phyloP scores from a whole-genome alignment of 2,797 vertebrate species.

The Merluccius polli region DNA sequence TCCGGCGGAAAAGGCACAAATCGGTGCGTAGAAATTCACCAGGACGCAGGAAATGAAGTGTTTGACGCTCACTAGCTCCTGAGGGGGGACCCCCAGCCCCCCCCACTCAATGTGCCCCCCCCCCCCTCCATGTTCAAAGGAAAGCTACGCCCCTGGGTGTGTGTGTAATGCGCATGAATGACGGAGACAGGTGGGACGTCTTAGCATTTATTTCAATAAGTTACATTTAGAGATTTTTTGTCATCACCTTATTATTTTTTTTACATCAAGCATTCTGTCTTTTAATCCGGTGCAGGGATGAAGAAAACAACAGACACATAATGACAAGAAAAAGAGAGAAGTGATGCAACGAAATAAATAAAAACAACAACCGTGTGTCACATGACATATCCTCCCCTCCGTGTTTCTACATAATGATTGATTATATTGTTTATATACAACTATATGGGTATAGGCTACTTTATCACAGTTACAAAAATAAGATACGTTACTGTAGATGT shows the following conservation, averaged over 20 bases:
- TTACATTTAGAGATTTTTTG: constrained; percentile 64
- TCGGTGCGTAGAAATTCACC: no score
- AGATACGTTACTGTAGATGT: constrained; percentile 79
- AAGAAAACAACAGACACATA: constrained; percentile 39
- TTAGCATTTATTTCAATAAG: constrained; percentile 77
- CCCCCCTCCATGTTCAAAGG: no score
- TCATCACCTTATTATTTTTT: constrained; percentile 54
- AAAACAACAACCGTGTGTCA: constrained; percentile 70
- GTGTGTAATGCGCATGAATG: background rate
- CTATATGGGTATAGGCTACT: constrained; percentile 69
- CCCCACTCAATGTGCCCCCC: no score
- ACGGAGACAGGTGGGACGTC: constrained; percentile 20
- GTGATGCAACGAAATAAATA: constrained; percentile 49
- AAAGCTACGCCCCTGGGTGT: no score
- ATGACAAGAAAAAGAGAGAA: constrained; percentile 54
- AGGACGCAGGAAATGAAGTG: no score
- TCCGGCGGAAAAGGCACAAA: no score
- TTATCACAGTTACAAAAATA: constrained; percentile 83
- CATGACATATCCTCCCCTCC: constrained; percentile 65
- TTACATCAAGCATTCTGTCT: constrained; percentile 73
- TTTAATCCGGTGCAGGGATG: constrained; percentile 67
- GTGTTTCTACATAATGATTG: constrained; percentile 53
- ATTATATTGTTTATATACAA: constrained; percentile 67
- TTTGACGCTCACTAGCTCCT: no score
- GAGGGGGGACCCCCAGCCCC: no score